Evolutionary conservation across 2,888 invertebrate genomes (phyloP), one percentile per base, ranked within the genome.

Genomic region (Leptopilina myrica): DNA sequence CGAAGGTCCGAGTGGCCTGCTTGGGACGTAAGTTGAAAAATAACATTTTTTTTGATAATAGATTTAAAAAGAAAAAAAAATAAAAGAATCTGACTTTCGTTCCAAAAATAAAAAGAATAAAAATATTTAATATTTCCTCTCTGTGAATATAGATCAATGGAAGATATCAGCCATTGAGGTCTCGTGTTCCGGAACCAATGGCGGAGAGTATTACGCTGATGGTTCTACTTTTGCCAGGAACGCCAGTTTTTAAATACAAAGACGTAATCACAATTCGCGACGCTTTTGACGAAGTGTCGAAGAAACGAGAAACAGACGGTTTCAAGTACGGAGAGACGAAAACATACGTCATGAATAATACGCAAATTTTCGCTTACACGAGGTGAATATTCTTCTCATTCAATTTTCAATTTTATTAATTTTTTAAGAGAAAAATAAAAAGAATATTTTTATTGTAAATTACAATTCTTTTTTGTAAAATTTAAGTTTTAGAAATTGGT

Each of bases 191-290:
- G 33, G 80, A 85, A 4, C 92, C 92, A 76, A 92, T 93, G 73
- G 91, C 94, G 56, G 94, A 95, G 33, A 94, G 92, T 40, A 85
- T 94, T 67, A 93, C 93, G 82, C 92, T 96, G 88, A 93, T 98
- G 87, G 93, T 95, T 69, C 92, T 97, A 89, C 92, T 98, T 78
- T 92, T 98, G 83, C 97, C 97, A 0, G 98, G 98, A 66, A 94
- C 96, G 6, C 95, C 97, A 0, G 93, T 96, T 77, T 83, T 94
- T 1, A 84, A 81, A 26, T 49, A 91, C 11, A 88, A 91, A 0
- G 93, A 94, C 79, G 76, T 79, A 15, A 75, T 26, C 26, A 59
- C 87, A 53, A 85, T 87, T 5, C 84, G 84, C n/a, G 90, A 90
- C 14, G 87, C 94, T 33, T 85, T 87, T 5, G 84, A 84, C 14